phyloP scores from a whole-genome alignment of 2,113 vertebrate genomes.

The Leiothrix lutea region DNA sequence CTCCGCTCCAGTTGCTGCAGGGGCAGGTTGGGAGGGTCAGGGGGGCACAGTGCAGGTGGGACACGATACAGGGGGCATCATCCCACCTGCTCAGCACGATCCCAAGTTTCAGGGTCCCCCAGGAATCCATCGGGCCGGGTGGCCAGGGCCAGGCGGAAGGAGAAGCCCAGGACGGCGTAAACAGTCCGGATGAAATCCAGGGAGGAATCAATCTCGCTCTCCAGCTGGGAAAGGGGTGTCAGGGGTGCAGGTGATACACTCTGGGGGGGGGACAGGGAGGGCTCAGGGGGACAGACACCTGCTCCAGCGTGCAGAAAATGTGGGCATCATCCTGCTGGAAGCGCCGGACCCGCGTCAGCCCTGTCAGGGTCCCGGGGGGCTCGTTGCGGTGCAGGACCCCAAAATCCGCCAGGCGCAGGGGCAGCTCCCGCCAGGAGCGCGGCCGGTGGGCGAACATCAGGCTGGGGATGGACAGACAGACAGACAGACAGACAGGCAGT shows the following conservation, averaged over 20 bases:
- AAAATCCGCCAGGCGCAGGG: constrained; percentile 88
- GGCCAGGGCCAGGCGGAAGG: constrained; percentile 85
- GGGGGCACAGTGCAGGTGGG: no score
- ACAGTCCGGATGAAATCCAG: constrained; percentile 86
- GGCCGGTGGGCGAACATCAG: constrained; percentile 90
- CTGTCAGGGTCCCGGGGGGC: constrained; percentile 81
- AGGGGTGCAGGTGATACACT: accelerated
- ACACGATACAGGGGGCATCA: accelerated
- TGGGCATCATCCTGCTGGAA: constrained; percentile 94
- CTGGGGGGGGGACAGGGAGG: neutral
- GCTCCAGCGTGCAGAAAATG: constrained; percentile 87
- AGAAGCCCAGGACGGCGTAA: constrained; percentile 87
- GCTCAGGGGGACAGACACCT: constrained; percentile 66
- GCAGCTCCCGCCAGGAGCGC: constrained; percentile 91
- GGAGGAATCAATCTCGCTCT: constrained; percentile 83
- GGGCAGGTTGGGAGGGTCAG: neutral
- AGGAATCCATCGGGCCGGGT: constrained; percentile 84
- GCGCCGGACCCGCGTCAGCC: constrained; percentile 84
- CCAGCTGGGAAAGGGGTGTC: constrained; percentile 70
- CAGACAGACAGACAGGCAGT: neutral
- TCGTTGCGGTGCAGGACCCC: constrained; percentile 91
- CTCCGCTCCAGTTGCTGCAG: constrained; percentile 83
- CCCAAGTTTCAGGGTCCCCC: constrained; percentile 85
- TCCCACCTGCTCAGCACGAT: constrained; percentile 85
- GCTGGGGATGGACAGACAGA: constrained; percentile 50